phyloP scores from a whole-genome alignment of 2,797 vertebrate species.

The Myotis planiceps region DNA sequence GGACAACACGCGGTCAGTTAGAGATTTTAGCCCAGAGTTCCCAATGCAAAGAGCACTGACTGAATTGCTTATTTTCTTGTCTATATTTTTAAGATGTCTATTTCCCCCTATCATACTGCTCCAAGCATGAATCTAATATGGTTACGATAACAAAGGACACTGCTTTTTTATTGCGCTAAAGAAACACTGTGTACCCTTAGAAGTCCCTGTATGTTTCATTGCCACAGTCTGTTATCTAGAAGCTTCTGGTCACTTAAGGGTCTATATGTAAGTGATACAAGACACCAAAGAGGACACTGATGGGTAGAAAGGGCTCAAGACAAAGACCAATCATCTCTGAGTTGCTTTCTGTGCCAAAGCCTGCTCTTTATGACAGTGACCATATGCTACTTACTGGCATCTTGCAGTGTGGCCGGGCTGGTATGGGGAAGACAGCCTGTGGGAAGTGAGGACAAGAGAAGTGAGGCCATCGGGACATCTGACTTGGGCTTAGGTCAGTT shows the following conservation, averaged over 20 bases:
- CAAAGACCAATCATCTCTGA: background rate
- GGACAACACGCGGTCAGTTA: background rate
- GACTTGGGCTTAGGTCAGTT: background rate
- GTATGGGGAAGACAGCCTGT: conserved; percentile 94
- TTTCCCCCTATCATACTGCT: background rate
- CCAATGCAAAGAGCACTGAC: background rate
- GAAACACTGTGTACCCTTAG: background rate
- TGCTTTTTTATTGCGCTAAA: background rate
- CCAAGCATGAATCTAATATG: background rate
- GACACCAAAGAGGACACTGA: background rate
- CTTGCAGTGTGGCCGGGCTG: conserved; percentile 96
- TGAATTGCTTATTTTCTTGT: background rate
- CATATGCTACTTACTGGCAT: conserved; percentile 90
- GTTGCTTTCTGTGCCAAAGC: background rate
- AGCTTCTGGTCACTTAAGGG: background rate
- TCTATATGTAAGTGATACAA: background rate
- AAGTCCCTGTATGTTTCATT: background rate
- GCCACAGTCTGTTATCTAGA: background rate
- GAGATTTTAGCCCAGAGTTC: background rate
- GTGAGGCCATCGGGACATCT: conserved; percentile 8
- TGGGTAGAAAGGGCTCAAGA: background rate
- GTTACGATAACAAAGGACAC: background rate
- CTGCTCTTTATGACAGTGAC: background rate
- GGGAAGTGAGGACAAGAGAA: conserved; percentile 74
- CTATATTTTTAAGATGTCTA: background rate